These are phyloP conservation scores for Mnemiopsis leidyi DNA, from an alignment of 37 sponge, comb jelly and placozoan genomes.

Conservation along the genomic window DNA sequence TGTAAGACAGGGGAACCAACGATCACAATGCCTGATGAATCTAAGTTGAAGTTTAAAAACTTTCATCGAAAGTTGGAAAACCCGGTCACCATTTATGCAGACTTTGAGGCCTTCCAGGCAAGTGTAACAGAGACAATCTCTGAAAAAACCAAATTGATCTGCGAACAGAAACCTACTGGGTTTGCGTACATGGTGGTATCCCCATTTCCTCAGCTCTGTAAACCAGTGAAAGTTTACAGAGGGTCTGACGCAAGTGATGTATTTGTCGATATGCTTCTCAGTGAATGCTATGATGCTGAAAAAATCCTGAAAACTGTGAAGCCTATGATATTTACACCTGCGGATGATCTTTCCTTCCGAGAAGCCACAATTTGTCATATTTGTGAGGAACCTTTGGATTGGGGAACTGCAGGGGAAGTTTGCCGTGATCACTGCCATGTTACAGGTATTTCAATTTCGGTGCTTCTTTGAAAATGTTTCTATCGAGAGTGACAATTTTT, in stretches of 20 bases:
- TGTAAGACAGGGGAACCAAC: not conserved
- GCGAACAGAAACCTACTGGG: conserved; percentile 5
- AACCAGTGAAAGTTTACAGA: not conserved
- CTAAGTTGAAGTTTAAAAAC: not conserved
- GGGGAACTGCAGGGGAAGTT: not conserved
- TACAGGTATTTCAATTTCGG: not conserved
- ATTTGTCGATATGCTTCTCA: not conserved
- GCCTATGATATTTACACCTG: not conserved
- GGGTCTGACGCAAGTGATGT: not conserved
- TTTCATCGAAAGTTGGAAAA: not conserved
- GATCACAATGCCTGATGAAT: not conserved
- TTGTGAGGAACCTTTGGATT: not conserved
- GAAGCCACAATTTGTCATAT: not conserved
- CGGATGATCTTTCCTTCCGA: not conserved
- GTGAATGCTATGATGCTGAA: not conserved
- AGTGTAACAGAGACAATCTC: not conserved
- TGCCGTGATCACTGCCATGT: conserved; percentile 8
- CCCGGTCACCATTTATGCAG: not conserved
- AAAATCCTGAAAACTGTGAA: not conserved
- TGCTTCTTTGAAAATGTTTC: not conserved
- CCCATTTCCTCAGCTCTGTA: not conserved
- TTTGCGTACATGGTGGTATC: conserved; percentile 13
- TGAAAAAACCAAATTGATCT: not conserved
- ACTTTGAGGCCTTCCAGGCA: conserved; percentile 4
- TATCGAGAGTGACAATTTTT: too few species aligned